Base-by-base conservation (phyloP, 2,113 vertebrate species). In the Emydocephalus ijimae region DNA sequence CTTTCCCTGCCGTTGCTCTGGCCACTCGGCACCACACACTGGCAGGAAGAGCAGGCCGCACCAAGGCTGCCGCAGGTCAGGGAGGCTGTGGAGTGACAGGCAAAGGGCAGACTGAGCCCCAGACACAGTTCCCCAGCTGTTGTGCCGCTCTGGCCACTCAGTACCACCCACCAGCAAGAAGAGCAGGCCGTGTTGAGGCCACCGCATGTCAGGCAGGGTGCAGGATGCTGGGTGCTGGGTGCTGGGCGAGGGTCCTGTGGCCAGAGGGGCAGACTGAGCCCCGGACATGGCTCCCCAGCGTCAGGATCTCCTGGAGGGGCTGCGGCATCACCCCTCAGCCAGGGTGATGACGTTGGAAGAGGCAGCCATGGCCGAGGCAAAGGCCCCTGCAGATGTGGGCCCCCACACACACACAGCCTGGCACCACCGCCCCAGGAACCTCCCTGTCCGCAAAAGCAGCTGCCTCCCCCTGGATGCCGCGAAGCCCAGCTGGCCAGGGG, bases 401-500 rank as follows among this genome's bases (percentile, higher is more conserved):
- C 48, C 48, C 1, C 48, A 50, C 48, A 50, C 48, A 50, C 48
- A 50, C 48, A 50, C 1, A 6, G 48, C 48, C 48, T 1, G 1
- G 48, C 48, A 8, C 48, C 48, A 7, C 1, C 7, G n/a, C 14
- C n/a, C 2, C 5, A 15, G 15, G 1, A n/a, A 74, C n/a, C 69
- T 20, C 20, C n/a, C n/a, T 39, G 69, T 3, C 11, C 2, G 93
- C 95, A 94, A 93, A 92, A 93, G 93, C 91, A 94, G 91, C 0
- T 90, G 92, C 90, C 96, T 93, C 45, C 90, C 87, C 2, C 94
- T 94, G 95, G 95, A 94, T 93, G 64, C 64, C 26, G 95, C 95
- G 90, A 94, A 55, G 94, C 93, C 92, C 93, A 94, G 64, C 92
- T 96, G 94, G 91, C 92, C 90, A 81, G 48, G 89, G 90, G 92